A percentile compares a stretch with the other conserved stretches of the same genome.
These are phyloP conservation scores for Phthorimaea operculella DNA, from an alignment of 1,140 invertebrate genomes.

Conservation along the genomic window DNA sequence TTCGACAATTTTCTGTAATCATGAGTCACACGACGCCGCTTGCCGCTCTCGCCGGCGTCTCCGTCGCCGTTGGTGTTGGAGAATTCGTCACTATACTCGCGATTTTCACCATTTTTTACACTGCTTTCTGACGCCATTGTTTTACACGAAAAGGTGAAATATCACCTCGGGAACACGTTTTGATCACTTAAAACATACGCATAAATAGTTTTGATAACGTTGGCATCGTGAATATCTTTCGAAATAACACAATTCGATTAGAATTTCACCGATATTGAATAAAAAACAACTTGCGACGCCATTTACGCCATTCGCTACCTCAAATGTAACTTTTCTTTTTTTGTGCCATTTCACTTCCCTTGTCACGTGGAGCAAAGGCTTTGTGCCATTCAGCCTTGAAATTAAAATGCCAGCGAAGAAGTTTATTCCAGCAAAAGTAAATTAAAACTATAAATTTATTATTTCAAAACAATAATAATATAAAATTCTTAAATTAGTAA, in stretches of 20 bases:
- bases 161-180: conserved; percentile 34
- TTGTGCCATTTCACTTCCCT: conserved; percentile 10
- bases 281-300: conserved; percentile 68
- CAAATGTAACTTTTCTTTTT: conserved; percentile 43
- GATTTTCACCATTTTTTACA: conserved; percentile 61
- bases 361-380: conserved; percentile 19
- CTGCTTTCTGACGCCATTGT: conserved; percentile 64
- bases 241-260: conserved; percentile 36
- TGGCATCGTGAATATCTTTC: conserved; percentile 31
- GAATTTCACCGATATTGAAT: conserved; percentile 55
- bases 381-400: conserved; percentile 20
- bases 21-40: conserved; percentile 58
- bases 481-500: too few relatives aligned
- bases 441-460: too few relatives aligned
- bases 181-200: conserved; percentile 47
- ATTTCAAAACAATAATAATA: too few relatives aligned
- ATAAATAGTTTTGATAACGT: conserved; percentile 27
- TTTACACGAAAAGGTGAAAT: conserved; percentile 39
- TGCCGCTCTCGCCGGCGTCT: conserved; percentile 50
- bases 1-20: conserved; percentile 60
- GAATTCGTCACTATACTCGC: conserved; percentile 38
- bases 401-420: too few relatives aligned
- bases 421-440: too few relatives aligned
- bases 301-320: conserved; percentile 60
- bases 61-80: conserved; percentile 32